A percentile compares a stretch with the other conserved stretches of the same genome.
These are phyloP conservation scores for Andrena cerasifolii DNA, from an alignment of 1,140 invertebrate species.

Conservation along the genomic window DNA sequence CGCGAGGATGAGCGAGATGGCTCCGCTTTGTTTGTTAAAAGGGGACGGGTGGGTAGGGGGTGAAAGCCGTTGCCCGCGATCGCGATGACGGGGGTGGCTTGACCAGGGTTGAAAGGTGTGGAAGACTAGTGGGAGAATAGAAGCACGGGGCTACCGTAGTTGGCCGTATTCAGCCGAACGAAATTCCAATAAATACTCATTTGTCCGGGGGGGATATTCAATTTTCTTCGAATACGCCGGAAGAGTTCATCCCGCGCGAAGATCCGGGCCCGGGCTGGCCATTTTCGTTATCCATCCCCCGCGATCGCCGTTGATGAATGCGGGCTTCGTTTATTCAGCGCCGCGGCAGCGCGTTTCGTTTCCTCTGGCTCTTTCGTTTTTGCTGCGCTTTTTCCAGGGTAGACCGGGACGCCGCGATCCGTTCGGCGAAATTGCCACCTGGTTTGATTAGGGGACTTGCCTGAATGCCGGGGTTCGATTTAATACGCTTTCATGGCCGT, in stretches of 20 bases:
- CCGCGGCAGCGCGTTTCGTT: not conserved
- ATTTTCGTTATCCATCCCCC: constrained; percentile 30
- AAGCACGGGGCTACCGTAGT: not conserved
- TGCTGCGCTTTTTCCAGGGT: too few species aligned
- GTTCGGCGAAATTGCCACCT: not conserved
- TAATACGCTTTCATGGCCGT: not conserved
- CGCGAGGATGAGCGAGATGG: not conserved
- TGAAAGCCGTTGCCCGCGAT: constrained; percentile 67
- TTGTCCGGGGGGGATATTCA: constrained; percentile 41
- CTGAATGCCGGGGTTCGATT: not conserved
- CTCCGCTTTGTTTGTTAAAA: constrained; percentile 60
- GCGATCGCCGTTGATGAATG: constrained; percentile 23
- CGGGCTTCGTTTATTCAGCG: not conserved
- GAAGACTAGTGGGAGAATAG: not conserved
- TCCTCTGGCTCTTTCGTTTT: not conserved
- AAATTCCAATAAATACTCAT: constrained; percentile 62
- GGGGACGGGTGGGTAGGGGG: too few species aligned
- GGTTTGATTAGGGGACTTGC: not conserved
- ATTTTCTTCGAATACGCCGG: not conserved
- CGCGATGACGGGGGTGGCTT: constrained; percentile 45
- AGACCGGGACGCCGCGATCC: not conserved
- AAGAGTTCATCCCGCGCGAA: not conserved
- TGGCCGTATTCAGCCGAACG: not conserved
- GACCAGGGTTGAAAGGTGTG: constrained; percentile 3
- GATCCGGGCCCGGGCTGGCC: not conserved